Conservation (phyloP, 2,888 invertebrate species). For the Hyposoter dolosus region DNA sequence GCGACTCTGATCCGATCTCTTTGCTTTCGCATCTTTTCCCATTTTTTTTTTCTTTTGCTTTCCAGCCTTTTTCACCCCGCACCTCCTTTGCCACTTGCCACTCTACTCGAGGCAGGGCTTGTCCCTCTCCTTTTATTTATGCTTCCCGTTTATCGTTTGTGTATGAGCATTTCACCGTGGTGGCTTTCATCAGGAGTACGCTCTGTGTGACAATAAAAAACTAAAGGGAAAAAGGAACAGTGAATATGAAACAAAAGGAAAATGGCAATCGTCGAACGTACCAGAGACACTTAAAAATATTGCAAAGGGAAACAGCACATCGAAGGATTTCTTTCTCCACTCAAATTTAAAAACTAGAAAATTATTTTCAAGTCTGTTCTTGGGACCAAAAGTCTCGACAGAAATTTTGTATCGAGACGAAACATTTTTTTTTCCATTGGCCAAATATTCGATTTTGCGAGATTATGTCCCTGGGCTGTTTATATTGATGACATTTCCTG, state of each 20-base stretch:
- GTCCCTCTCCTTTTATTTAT: slow-evolving; percentile 64
- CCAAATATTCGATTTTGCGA: slow-evolving; percentile 64
- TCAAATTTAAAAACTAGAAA: neutral
- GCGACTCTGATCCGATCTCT: slow-evolving; percentile 70
- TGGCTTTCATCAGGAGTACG: slow-evolving; percentile 51
- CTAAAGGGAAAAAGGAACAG: slow-evolving; percentile 5
- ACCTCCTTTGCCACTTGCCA: slow-evolving; percentile 67
- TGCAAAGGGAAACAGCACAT: slow-evolving; percentile 9
- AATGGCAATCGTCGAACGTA: slow-evolving; percentile 42
- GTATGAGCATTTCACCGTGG: slow-evolving; percentile 60
- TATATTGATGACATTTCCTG: slow-evolving; percentile 76
- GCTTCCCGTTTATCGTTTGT: slow-evolving; percentile 70
- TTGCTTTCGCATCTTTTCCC: slow-evolving; percentile 52
- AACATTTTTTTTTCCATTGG: neutral
- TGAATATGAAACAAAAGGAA: slow-evolving; percentile 8
- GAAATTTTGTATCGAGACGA: neutral
- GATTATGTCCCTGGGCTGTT: slow-evolving; percentile 75
- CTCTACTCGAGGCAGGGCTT: slow-evolving; percentile 44
- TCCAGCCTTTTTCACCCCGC: slow-evolving; percentile 59
- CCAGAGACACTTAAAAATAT: slow-evolving; percentile 50
- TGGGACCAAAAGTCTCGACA: too few relatives aligned
- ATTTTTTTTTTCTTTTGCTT: slow-evolving; percentile 35
- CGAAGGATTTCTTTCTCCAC: neutral
- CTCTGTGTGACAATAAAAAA: slow-evolving; percentile 47
- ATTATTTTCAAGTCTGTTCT: neutral